Percentiles rank a stretch among this genome's conserved stretches.
Evolutionary conservation across 2,888 invertebrate species (phyloP).

Genomic region (Caenorhabditis doughertyi): DNA sequence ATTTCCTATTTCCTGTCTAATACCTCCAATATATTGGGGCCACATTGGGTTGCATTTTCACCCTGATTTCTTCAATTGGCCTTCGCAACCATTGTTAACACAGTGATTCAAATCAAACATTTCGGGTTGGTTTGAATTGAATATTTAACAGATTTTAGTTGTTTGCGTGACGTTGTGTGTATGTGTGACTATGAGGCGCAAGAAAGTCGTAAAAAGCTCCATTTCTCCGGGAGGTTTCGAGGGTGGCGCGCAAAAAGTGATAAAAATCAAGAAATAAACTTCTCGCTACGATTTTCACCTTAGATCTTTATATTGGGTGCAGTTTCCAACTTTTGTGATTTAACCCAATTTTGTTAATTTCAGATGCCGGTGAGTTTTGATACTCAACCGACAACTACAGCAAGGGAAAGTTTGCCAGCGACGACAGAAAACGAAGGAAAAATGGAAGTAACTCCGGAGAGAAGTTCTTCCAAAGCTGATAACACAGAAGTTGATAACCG

Average conservation of each 20-base stretch:
- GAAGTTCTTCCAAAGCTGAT: conserved; percentile 19
- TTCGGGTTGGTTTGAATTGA: conserved; percentile 33
- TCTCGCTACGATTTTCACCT: not conserved
- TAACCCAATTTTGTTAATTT: conserved; percentile 3
- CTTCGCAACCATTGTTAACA: conserved; percentile 8
- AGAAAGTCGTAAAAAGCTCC: conserved; percentile 46
- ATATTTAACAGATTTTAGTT: conserved; percentile 8
- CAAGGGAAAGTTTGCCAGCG: not conserved
- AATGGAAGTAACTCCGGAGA: conserved; percentile 8
- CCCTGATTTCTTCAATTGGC: not conserved
- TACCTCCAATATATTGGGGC: not conserved
- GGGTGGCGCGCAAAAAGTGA: not conserved
- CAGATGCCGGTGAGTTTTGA: conserved; percentile 53
- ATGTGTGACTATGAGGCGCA: conserved; percentile 19
- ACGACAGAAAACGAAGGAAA: not conserved
- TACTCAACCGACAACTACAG: not conserved
- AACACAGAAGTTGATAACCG: conserved; percentile 10
- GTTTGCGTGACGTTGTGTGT: conserved; percentile 21
- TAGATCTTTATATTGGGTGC: not conserved
- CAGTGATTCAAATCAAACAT: conserved; percentile 59
- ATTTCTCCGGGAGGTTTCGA: not conserved
- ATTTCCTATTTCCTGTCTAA: conserved; percentile 40
- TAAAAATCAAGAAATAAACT: conserved; percentile 12
- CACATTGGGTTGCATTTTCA: not conserved
- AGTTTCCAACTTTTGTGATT: not conserved